Conservation (phyloP, 2,888 invertebrate species). For the Perizoma flavofasciatum region DNA sequence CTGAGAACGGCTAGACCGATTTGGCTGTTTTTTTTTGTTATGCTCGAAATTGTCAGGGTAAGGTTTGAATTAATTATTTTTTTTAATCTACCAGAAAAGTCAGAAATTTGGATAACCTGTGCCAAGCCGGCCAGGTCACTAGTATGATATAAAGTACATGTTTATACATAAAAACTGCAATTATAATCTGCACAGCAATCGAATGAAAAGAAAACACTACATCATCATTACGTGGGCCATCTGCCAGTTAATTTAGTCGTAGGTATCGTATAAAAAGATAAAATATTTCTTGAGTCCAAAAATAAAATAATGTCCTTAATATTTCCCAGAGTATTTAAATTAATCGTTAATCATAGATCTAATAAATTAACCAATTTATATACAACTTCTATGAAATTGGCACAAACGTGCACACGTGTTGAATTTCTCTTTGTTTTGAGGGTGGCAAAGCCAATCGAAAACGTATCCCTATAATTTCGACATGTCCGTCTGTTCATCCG, state of each 20-base stretch:
- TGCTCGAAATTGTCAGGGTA: no score
- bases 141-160: no score
- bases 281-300: slow-evolving; percentile 27
- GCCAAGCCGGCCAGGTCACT: neutral
- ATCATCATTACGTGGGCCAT: slow-evolving; percentile 20
- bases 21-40: no score
- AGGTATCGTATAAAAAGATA: slow-evolving; percentile 17
- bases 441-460: no score
- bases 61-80: no score
- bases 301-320: slow-evolving; percentile 45
- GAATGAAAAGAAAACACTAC: slow-evolving; percentile 11
- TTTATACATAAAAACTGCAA: neutral
- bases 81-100: no score
- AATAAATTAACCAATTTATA: slow-evolving; percentile 46
- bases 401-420: slow-evolving; percentile 16
- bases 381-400: slow-evolving; percentile 36
- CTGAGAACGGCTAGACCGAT: no score
- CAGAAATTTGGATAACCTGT: no score
- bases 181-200: slow-evolving; percentile 5
- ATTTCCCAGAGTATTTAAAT: slow-evolving; percentile 45
- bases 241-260: slow-evolving; percentile 15
- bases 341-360: slow-evolving; percentile 49
- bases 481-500: no score
- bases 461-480: no score
- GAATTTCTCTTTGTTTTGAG: slow-evolving; percentile 12